A percentile compares a stretch with the other conserved stretches of the same genome.
Conservation (phyloP, 1,140 invertebrate genomes). For the Arion vulgaris region DNA sequence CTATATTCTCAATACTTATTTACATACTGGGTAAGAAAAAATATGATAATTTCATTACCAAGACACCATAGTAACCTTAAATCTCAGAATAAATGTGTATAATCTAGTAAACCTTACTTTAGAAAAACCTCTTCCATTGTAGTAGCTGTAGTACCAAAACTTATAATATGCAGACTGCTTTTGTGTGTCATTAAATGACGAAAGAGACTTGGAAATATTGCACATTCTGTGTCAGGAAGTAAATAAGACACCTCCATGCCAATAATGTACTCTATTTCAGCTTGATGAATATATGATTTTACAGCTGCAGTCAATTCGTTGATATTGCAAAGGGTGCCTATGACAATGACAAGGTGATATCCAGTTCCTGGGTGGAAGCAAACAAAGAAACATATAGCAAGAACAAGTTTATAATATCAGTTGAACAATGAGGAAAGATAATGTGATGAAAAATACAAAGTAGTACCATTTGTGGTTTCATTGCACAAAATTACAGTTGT, state of each 20-base stretch:
- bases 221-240: constrained; percentile 67
- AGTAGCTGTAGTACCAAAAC: constrained; percentile 85
- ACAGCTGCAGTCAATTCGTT: constrained; percentile 61
- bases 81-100: not conserved
- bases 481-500: too few species aligned
- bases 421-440: too few species aligned
- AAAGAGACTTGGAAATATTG: constrained; percentile 75
- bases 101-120: constrained; percentile 21
- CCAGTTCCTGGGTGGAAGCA: constrained; percentile 60
- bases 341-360: constrained; percentile 70
- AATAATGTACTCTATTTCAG: constrained; percentile 64
- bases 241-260: constrained; percentile 68
- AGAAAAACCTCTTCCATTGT: constrained; percentile 89
- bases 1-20: too few species aligned
- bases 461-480: too few species aligned
- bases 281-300: constrained; percentile 53
- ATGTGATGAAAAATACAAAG: too few species aligned
- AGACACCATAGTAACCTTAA: too few species aligned
- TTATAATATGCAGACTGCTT: constrained; percentile 78
- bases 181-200: constrained; percentile 78
- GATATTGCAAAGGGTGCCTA: constrained; percentile 74
- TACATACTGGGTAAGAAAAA: too few species aligned
- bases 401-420: too few species aligned
- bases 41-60: too few species aligned
- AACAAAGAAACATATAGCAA: not conserved